Percentiles rank a stretch among this genome's conserved stretches.
phyloP scores from a whole-genome alignment of 2,113 vertebrate species.

The Arenaria interpres region DNA sequence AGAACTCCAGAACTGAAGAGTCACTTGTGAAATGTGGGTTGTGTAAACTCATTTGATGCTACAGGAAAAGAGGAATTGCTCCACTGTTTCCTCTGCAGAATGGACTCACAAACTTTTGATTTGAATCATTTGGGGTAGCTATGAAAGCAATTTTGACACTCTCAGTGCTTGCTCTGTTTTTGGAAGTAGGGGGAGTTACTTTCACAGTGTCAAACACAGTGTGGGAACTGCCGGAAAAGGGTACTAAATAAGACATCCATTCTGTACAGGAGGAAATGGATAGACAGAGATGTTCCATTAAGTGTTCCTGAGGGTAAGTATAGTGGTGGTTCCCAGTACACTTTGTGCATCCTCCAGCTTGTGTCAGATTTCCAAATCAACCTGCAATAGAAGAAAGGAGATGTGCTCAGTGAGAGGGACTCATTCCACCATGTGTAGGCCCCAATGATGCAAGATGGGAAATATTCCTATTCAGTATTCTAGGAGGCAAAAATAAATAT shows the following conservation, averaged over 20 bases:
- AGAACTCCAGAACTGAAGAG: neutral
- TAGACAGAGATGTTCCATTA: neutral
- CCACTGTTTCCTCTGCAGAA: neutral
- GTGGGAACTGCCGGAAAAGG: neutral
- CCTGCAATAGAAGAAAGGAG: neutral
- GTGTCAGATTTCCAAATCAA: neutral
- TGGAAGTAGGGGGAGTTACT: neutral
- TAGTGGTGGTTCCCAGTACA: neutral
- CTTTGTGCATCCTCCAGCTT: neutral
- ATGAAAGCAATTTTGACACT: neutral
- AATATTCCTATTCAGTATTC: neutral
- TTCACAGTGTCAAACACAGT: neutral
- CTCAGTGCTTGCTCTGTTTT: neutral
- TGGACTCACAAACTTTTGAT: neutral
- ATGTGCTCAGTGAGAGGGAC: neutral
- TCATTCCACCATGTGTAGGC: neutral
- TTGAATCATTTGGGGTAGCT: neutral
- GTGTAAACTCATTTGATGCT: neutral
- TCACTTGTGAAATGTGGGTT: neutral
- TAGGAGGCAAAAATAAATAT: constrained; percentile 54
- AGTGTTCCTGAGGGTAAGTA: neutral
- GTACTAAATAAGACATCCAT: neutral
- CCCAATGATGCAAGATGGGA: neutral
- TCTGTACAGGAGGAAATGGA: neutral
- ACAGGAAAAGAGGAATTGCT: neutral